Percentiles rank a stretch among this genome's conserved stretches.
phyloP scores from a whole-genome alignment of 1,140 invertebrate genomes.

The Danaus melanippus region DNA sequence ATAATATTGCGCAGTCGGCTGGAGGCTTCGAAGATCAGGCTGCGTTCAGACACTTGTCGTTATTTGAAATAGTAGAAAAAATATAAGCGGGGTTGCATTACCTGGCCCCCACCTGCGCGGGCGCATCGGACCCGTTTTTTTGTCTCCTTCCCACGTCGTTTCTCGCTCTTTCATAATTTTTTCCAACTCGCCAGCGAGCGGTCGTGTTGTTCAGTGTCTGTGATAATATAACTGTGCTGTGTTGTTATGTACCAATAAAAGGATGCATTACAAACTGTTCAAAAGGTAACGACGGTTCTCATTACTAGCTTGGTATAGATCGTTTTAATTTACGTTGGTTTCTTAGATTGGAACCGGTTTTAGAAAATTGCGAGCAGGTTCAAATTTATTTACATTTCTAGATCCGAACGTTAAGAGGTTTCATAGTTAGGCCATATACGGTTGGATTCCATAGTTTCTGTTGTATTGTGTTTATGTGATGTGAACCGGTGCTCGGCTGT shows the following conservation, averaged over 20 bases:
- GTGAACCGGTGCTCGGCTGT: background rate
- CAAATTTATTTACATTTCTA: constrained; percentile 12
- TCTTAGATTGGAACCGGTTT: constrained; percentile 4
- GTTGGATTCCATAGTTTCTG: too few relatives aligned
- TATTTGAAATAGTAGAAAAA: constrained; percentile 17
- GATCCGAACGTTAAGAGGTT: background rate
- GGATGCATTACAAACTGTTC: constrained; percentile 64
- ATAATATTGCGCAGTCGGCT: constrained; percentile 11
- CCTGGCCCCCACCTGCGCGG: constrained; percentile 37
- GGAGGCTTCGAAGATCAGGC: background rate
- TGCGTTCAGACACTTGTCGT: constrained; percentile 14
- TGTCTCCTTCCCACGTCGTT: constrained; percentile 37
- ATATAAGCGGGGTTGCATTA: constrained; percentile 16
- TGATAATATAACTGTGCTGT: constrained; percentile 24
- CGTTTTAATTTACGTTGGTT: constrained; percentile 5
- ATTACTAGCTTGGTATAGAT: background rate
- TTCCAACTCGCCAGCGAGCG: constrained; percentile 34
- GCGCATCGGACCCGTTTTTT: constrained; percentile 31
- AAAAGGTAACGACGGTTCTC: constrained; percentile 40
- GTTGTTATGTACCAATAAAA: constrained; percentile 30
- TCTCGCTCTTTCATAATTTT: constrained; percentile 28
- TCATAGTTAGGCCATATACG: too few relatives aligned
- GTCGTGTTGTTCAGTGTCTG: constrained; percentile 33
- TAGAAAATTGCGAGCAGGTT: constrained; percentile 11
- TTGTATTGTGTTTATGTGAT: too few relatives aligned